Evolutionary conservation across 2,888 invertebrate genomes (phyloP), one percentile per base, ranked within the genome.

Genomic region (Camponotus fellah): DNA sequence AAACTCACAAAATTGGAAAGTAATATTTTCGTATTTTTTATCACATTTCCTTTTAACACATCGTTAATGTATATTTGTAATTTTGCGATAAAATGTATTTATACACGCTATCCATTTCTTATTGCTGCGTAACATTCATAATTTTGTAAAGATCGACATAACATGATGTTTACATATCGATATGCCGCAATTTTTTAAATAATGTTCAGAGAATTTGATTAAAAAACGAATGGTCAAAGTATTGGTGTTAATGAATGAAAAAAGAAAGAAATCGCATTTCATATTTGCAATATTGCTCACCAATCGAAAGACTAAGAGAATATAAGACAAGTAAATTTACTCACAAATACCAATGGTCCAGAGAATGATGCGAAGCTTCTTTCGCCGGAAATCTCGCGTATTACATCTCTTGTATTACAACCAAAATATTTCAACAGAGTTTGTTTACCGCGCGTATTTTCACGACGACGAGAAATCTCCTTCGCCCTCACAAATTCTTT

Each of bases 391-490:
- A 71, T 49, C 17, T 5, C 60, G 26, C 46, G 26, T 46, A 40
- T 40, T 40, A 40, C 9, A 40, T 40, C 40, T 40, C 40, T 40
- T 40, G 34, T 68, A 69, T 79, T 79, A 80, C 46, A 69, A 60
- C 60, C 60, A 32, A 79, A 79, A 79, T 53, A 53, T 69, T 69
- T 79, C 69, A 71, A 60, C 21, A 37, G n/a, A 58, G 68, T 76
- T 58, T 88, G 77, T 86, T 88, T 83, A 83, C 87, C 81, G 77
- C 71, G 80, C 75, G 79, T 84, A 88, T 88, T 85, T 88, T 88
- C 79, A 83, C 66, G 76, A 66, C 58, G 79, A 76, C 81, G 77
- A 77, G 46, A 56, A 49, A 32, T 10, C 21, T 17, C 14, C 34
- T 6, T 21, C n/a, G 34, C n/a, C 40, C 9, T n/a, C 14, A 26